phyloP scores from a whole-genome alignment of 1,140 invertebrate species.

The Habropoda laboriosa region DNA sequence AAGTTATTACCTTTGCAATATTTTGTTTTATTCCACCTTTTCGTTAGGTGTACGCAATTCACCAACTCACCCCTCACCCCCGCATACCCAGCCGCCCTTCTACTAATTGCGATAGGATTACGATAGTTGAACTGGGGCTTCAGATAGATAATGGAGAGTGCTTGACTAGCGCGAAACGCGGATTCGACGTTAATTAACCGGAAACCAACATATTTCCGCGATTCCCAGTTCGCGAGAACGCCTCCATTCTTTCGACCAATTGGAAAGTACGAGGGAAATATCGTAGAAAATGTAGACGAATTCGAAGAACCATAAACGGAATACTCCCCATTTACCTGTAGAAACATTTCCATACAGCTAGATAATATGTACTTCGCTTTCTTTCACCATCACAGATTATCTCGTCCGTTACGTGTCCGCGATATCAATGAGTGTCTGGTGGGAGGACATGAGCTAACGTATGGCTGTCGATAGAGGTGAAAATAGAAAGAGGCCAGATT shows the following conservation, averaged over 20 bases:
- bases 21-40: too few species aligned
- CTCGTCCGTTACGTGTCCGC: neutral
- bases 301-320: too few species aligned
- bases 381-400: neutral
- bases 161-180: slow-evolving; percentile 10
- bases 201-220: slow-evolving; percentile 11
- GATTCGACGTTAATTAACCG: slow-evolving; percentile 33
- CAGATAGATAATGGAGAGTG: slow-evolving; percentile 19
- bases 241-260: too few species aligned
- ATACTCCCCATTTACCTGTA: too few species aligned
- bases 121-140: slow-evolving; percentile 38
- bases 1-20: too few species aligned
- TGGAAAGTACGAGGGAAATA: too few species aligned
- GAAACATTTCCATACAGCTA: too few species aligned
- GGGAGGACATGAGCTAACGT: neutral
- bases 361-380: too few species aligned
- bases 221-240: too few species aligned
- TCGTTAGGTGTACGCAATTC: too few species aligned
- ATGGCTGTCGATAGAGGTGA: neutral
- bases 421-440: neutral
- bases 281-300: too few species aligned
- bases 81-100: neutral
- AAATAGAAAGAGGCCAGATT: neutral
- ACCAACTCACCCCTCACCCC: too few species aligned
- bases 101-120: slow-evolving; percentile 41